Percentiles rank a stretch among this genome's conserved stretches.
These are phyloP conservation scores for Trachymyrmex cornetzi DNA, from an alignment of 1,140 invertebrate genomes.

Conservation along the genomic window DNA sequence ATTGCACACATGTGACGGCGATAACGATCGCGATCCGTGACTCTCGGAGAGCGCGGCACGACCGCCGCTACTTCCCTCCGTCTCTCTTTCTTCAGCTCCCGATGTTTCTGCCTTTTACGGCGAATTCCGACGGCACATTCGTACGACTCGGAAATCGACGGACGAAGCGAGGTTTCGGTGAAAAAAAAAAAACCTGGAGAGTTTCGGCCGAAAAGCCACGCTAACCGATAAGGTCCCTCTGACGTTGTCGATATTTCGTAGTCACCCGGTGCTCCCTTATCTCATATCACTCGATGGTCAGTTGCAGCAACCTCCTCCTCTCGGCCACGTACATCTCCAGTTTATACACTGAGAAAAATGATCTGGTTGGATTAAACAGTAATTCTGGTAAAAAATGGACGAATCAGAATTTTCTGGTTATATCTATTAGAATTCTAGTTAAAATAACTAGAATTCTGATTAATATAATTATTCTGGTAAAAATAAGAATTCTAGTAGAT, in stretches of 20 bases:
- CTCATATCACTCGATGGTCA: constrained; percentile 22
- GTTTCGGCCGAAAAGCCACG: constrained; percentile 35
- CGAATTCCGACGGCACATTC: constrained; percentile 46
- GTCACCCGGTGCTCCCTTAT: constrained; percentile 50
- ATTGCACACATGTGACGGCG: constrained; percentile 57
- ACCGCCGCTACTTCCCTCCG: constrained; percentile 16
- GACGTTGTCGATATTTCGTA: constrained; percentile 58
- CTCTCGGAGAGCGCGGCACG: constrained; percentile 51
- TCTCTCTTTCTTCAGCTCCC: background rate
- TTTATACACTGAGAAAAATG: too few species aligned
- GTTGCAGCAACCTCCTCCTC: constrained; percentile 44
- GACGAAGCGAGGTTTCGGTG: constrained; percentile 1
- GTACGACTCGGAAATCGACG: constrained; percentile 27
- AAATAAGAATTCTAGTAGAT: too few species aligned
- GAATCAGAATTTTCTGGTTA: too few species aligned
- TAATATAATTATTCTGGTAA: too few species aligned
- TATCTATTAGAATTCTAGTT: too few species aligned
- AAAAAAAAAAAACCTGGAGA: constrained; percentile 9
- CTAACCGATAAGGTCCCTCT: constrained; percentile 42
- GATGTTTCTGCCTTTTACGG: constrained; percentile 54
- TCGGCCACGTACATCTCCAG: constrained; percentile 21
- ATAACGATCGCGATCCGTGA: constrained; percentile 61
- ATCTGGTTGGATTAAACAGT: too few species aligned
- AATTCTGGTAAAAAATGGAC: too few species aligned
- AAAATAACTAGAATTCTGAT: too few species aligned